phyloP scores from a whole-genome alignment of 1,140 invertebrate species.

The Lysiphlebus fabarum region DNA sequence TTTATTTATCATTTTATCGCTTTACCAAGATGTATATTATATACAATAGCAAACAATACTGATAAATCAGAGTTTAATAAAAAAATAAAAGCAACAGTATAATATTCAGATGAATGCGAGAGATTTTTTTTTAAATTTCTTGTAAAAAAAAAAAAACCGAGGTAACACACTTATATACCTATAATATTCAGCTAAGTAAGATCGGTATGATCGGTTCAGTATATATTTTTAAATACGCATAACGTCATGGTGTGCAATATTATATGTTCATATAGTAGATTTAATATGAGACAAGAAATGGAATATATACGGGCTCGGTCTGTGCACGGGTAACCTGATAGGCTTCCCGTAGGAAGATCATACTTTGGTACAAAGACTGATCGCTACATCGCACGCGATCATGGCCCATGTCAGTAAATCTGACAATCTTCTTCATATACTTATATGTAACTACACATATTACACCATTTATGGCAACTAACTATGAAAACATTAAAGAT shows the following conservation, averaged over 20 bases:
- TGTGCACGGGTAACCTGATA: conserved; percentile 46
- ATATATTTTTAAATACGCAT: conserved; percentile 3
- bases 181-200: conserved; percentile 41
- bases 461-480: not conserved
- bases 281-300: conserved; percentile 18
- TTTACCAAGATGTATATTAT: too few species aligned
- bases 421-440: conserved; percentile 49
- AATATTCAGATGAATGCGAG: too few species aligned
- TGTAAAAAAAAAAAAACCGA: not conserved
- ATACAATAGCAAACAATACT: too few species aligned
- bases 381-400: conserved; percentile 55
- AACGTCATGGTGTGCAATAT: conserved; percentile 17
- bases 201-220: conserved; percentile 37
- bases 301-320: conserved; percentile 25
- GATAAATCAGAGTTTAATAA: too few species aligned
- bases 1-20: too few species aligned
- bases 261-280: conserved; percentile 13
- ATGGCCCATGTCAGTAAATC: conserved; percentile 47
- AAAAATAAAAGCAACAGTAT: too few species aligned
- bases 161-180: conserved; percentile 35
- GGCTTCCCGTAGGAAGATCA: conserved; percentile 49
- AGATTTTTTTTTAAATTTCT: not conserved
- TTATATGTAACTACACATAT: conserved; percentile 22
- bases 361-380: conserved; percentile 50
- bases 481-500: not conserved